Percentiles rank a stretch among this genome's conserved stretches.
Evolutionary conservation across 2,888 invertebrate genomes (phyloP).

Genomic region (Alsophila aescularia): DNA sequence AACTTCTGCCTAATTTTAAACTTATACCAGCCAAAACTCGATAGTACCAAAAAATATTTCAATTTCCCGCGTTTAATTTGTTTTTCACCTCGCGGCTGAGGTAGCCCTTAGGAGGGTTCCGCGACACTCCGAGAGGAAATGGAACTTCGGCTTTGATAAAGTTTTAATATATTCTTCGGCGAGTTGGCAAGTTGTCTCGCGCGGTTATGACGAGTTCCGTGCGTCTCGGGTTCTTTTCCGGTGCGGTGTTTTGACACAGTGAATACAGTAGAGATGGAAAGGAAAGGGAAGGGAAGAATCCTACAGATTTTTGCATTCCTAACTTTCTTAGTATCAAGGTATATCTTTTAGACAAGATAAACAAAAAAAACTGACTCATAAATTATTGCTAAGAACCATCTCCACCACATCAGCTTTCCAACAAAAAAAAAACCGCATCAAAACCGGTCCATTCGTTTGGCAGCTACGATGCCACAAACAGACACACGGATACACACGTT

Average conservation of each 20-base stretch:
- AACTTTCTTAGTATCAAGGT: too few species aligned
- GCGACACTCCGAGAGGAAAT: slow-evolving; percentile 61
- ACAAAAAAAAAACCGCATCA: too few species aligned
- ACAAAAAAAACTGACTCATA: too few species aligned
- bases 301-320: too few species aligned
- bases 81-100: slow-evolving; percentile 48
- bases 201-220: slow-evolving; percentile 72
- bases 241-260: slow-evolving; percentile 7
- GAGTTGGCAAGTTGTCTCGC: slow-evolving; percentile 71
- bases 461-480: too few species aligned
- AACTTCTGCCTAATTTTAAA: slow-evolving; percentile 2
- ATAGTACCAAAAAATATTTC: slow-evolving; percentile 33
- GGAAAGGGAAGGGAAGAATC: too few species aligned
- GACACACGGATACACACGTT: too few species aligned
- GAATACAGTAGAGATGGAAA: not conserved
- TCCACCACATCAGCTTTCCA: too few species aligned
- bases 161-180: slow-evolving; percentile 83
- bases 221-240: slow-evolving; percentile 37
- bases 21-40: slow-evolving; percentile 12
- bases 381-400: too few species aligned
- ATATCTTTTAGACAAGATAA: too few species aligned
- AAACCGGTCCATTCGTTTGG: too few species aligned
- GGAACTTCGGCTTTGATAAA: slow-evolving; percentile 80
- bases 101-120: slow-evolving; percentile 32
- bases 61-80: slow-evolving; percentile 49